phyloP scores from a whole-genome alignment of 2,113 vertebrate genomes.

The Urocynchramus pylzowi region DNA sequence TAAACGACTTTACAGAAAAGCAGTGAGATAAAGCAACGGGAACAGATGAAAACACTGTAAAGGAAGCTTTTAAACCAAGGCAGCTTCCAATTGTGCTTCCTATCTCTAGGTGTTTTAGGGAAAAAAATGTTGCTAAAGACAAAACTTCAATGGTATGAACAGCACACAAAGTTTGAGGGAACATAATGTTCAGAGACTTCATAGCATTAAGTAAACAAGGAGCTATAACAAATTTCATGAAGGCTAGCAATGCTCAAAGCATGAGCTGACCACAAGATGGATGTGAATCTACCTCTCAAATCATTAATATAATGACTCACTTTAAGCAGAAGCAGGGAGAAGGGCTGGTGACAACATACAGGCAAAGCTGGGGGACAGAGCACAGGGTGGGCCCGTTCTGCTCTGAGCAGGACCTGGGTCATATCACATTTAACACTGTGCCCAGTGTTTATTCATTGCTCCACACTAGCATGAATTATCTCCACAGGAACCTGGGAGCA shows the following conservation, averaged over 20 bases:
- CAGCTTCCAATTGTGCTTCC: background rate
- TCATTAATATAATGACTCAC: background rate
- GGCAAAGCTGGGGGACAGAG: background rate
- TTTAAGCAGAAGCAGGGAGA: background rate
- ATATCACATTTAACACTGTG: background rate
- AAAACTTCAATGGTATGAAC: background rate
- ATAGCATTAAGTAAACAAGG: background rate
- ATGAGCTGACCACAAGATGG: background rate
- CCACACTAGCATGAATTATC: background rate
- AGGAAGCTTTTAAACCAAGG: background rate
- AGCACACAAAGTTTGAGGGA: background rate
- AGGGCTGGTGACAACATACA: background rate
- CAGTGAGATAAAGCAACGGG: background rate
- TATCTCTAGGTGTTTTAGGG: background rate
- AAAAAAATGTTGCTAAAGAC: background rate
- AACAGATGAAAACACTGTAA: background rate
- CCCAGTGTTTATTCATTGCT: background rate
- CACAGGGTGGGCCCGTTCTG: background rate
- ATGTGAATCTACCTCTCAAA: background rate
- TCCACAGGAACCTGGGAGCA: background rate
- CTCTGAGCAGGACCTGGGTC: accelerated
- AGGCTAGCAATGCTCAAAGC: background rate
- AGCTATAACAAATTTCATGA: background rate
- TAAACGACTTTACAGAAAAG: conserved; percentile 6
- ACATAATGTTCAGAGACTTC: background rate